phyloP scores from a whole-genome alignment of 2,888 invertebrate species.

The Drosophila sordidapex region DNA sequence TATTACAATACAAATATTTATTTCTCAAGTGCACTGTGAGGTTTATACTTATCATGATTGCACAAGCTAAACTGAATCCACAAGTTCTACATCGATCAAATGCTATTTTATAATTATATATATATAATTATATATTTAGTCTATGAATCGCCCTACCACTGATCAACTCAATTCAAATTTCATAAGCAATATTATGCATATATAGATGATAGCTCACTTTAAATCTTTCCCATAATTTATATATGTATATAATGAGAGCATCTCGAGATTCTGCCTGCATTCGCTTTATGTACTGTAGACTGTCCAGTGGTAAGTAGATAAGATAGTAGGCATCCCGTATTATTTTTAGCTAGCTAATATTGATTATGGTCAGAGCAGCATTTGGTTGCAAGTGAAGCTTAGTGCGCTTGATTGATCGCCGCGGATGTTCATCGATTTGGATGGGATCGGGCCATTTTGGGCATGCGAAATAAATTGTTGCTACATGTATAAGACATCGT shows the following conservation, averaged over 20 bases:
- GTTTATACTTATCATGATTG: background rate
- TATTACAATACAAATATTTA: background rate
- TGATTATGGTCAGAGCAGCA: slow-evolving; percentile 43
- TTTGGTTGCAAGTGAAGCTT: slow-evolving; percentile 4
- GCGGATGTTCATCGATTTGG: slow-evolving; percentile 54
- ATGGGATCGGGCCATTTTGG: slow-evolving; percentile 42
- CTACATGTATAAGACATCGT: slow-evolving; percentile 83
- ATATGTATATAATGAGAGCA: background rate
- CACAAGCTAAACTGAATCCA: slow-evolving; percentile 1
- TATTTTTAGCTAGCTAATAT: slow-evolving; percentile 66
- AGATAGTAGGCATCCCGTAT: slow-evolving; percentile 19
- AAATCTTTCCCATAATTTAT: background rate
- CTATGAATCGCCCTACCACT: background rate
- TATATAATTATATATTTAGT: background rate
- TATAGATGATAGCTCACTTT: background rate
- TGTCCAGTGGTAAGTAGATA: slow-evolving; percentile 1
- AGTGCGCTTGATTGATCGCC: slow-evolving; percentile 45
- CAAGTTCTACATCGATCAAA: slow-evolving; percentile 9
- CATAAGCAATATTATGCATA: background rate
- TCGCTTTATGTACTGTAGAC: background rate
- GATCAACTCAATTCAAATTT: background rate
- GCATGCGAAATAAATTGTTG: slow-evolving; percentile 80
- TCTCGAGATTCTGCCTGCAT: background rate
- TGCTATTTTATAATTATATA: background rate
- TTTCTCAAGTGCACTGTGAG: background rate